Percentiles rank a stretch among this genome's conserved stretches.
phyloP scores from a whole-genome alignment of 2,797 vertebrate genomes.

The Ptychobarbus kaznakovi region DNA sequence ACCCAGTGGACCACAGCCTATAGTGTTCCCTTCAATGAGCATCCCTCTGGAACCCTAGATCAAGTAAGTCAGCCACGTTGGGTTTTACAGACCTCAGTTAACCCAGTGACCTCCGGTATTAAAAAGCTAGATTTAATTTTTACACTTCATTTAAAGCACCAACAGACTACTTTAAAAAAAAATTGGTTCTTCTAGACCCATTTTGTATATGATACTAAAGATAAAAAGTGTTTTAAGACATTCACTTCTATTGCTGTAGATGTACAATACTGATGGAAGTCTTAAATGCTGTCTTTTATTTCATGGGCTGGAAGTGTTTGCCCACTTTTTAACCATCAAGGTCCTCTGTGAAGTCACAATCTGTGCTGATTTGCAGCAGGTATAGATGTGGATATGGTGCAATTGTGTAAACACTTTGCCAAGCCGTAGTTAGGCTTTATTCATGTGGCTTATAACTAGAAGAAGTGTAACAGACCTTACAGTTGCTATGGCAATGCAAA shows the following conservation, averaged over 20 bases:
- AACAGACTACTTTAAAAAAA: not conserved
- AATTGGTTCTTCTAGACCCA: not conserved
- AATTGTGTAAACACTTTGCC: not conserved
- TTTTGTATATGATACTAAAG: not conserved
- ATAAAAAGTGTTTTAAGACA: not conserved
- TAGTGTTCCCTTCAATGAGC: constrained; percentile 75
- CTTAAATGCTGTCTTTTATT: not conserved
- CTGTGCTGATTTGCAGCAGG: not conserved
- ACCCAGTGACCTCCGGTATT: not conserved
- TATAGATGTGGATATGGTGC: constrained; percentile 4
- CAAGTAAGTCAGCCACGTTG: constrained; percentile 66
- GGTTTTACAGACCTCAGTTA: constrained; percentile 2
- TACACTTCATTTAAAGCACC: not conserved
- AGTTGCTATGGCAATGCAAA: constrained; percentile 38
- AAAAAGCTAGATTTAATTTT: not conserved
- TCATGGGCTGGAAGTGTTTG: constrained; percentile 8
- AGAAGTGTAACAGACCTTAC: constrained; percentile 17
- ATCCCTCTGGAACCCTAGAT: constrained; percentile 71
- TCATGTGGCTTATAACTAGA: constrained; percentile 18
- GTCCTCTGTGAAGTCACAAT: not conserved
- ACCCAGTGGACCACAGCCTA: constrained; percentile 56
- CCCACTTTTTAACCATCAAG: constrained; percentile 11
- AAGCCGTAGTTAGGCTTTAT: constrained; percentile 5
- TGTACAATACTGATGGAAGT: not conserved
- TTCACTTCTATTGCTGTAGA: not conserved